phyloP scores from a whole-genome alignment of 2,797 vertebrate genomes.

The Eutrigla gurnardus region DNA sequence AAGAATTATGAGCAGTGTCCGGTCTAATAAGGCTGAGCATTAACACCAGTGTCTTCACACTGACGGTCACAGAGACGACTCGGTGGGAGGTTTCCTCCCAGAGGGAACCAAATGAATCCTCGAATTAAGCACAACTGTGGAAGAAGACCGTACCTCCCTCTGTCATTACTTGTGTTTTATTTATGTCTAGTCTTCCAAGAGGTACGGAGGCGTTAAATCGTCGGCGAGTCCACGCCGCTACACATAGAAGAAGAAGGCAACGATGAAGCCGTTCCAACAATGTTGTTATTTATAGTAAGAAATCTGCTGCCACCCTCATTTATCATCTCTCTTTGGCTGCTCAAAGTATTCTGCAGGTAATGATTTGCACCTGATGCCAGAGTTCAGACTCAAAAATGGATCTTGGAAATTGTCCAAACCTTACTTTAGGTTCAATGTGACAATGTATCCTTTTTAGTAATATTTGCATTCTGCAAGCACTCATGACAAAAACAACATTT shows the following conservation, averaged over 20 bases:
- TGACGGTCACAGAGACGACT: conserved; percentile 30
- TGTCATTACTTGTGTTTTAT: not conserved
- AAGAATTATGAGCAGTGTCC: conserved; percentile 56
- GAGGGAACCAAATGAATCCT: conserved; percentile 8
- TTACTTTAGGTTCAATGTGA: too few species aligned
- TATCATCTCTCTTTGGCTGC: not conserved
- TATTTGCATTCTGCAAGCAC: too few species aligned
- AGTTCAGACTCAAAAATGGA: too few species aligned
- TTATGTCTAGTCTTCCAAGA: not conserved
- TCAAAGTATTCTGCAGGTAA: too few species aligned
- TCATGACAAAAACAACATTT: too few species aligned
- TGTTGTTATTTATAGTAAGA: not conserved
- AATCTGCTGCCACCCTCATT: not conserved
- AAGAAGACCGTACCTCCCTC: not conserved
- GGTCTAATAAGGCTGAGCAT: conserved; percentile 60
- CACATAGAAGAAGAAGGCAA: not conserved
- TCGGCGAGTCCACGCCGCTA: not conserved
- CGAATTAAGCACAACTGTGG: conserved; percentile 7
- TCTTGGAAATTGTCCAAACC: too few species aligned
- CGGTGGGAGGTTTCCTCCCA: not conserved
- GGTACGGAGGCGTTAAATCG: too few species aligned
- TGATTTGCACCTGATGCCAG: too few species aligned
- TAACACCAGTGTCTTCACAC: conserved; percentile 37
- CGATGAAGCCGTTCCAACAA: not conserved
- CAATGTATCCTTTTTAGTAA: too few species aligned